Conservation (phyloP, 1,140 invertebrate species). For the Rhynchophorus ferrugineus region DNA sequence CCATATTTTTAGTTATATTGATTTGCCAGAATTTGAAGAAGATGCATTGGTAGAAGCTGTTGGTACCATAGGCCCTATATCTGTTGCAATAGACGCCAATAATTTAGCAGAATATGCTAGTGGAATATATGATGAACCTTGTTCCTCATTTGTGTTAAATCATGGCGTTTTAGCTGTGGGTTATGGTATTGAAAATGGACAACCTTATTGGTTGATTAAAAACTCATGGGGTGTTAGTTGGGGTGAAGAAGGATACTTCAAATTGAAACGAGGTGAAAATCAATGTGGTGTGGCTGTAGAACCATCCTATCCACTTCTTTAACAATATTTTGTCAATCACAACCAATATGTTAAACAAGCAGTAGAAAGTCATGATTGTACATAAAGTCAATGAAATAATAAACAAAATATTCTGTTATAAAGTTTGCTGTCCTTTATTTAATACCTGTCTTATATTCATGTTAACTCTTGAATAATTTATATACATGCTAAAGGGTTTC, state of each 20-base stretch:
- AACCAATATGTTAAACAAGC: too few relatives aligned
- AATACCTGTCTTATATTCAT: slow-evolving; percentile 70
- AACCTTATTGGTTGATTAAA: slow-evolving; percentile 25
- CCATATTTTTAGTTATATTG: background rate
- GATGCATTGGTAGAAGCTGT: background rate
- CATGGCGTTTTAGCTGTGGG: slow-evolving; percentile 24
- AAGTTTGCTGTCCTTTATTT: slow-evolving; percentile 34
- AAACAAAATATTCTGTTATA: background rate
- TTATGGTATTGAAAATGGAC: slow-evolving; percentile 14
- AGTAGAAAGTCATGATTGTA: too few relatives aligned
- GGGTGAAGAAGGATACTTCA: slow-evolving; percentile 22
- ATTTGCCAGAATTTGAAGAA: background rate
- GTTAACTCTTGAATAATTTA: slow-evolving; percentile 61
- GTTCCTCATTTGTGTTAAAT: slow-evolving; percentile 4
- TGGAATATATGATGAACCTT: slow-evolving; percentile 18
- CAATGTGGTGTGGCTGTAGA: slow-evolving; percentile 17
- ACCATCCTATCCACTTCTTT: slow-evolving; percentile 11
- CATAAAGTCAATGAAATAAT: too few relatives aligned
- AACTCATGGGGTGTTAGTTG: slow-evolving; percentile 24
- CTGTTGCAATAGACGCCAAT: slow-evolving; percentile 82
- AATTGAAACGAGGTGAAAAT: slow-evolving; percentile 15
- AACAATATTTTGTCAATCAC: too few relatives aligned
- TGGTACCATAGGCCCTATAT: slow-evolving; percentile 53
- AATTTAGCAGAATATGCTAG: slow-evolving; percentile 14
- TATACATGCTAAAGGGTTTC: slow-evolving; percentile 48